Percentiles rank a stretch among this genome's conserved stretches.
Conservation (phyloP, 1,140 invertebrate species). For the Drosophila kohkoa region DNA sequence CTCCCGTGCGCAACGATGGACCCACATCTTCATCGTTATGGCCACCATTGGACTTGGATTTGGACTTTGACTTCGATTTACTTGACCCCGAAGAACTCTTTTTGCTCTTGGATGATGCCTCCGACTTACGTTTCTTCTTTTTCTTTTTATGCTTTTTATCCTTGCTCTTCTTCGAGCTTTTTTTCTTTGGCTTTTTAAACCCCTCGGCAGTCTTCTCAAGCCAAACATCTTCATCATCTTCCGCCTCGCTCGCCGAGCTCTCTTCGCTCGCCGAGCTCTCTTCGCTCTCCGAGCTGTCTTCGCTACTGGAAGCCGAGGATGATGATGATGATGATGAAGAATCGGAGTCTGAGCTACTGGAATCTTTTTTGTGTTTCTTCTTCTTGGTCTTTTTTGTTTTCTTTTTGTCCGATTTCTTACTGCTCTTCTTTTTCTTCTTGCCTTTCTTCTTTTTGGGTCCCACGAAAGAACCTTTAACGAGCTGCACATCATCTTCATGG, state of each 20-base stretch:
- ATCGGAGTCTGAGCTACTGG: slow-evolving; percentile 71
- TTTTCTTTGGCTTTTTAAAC: slow-evolving; percentile 80
- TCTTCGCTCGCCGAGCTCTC: slow-evolving; percentile 48
- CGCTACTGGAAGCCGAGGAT: slow-evolving; percentile 51
- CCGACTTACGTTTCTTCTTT: slow-evolving; percentile 86
- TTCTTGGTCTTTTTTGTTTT: slow-evolving; percentile 86
- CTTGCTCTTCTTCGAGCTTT: slow-evolving; percentile 81
- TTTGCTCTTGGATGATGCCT: slow-evolving; percentile 60
- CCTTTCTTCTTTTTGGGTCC: slow-evolving; percentile 84
- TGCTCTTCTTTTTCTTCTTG: slow-evolving; percentile 85
- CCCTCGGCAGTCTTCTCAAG: slow-evolving; percentile 76
- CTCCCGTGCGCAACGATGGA: slow-evolving; percentile 89
- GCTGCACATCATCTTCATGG: slow-evolving; percentile 81
- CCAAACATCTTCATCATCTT: slow-evolving; percentile 62
- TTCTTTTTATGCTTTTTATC: slow-evolving; percentile 87
- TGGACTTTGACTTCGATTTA: slow-evolving; percentile 56
- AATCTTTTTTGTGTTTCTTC: slow-evolving; percentile 81
- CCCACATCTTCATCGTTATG: slow-evolving; percentile 88
- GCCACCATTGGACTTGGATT: slow-evolving; percentile 81
- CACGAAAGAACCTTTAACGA: slow-evolving; percentile 85
- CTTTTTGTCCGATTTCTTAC: slow-evolving; percentile 87
- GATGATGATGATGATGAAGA: slow-evolving; percentile 49
- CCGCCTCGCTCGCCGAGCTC: slow-evolving; percentile 44
- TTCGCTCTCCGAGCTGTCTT: slow-evolving; percentile 54
- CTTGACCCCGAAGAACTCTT: slow-evolving; percentile 39